Evolutionary conservation across 2,113 vertebrate species (phyloP).

Genomic region (Jaculus jaculus): DNA sequence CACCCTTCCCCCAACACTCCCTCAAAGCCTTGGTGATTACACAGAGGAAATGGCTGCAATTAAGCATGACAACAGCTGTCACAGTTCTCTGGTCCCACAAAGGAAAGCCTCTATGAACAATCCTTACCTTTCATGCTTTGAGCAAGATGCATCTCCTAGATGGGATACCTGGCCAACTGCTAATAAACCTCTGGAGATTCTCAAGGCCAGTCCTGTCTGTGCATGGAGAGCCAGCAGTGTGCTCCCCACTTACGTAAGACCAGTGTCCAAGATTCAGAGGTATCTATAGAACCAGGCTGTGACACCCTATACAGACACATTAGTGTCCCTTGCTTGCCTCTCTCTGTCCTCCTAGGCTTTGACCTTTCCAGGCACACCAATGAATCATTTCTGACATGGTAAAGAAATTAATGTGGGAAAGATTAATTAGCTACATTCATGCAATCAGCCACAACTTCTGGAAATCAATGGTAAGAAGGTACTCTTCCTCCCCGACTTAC

Average conservation of each 20-base stretch:
- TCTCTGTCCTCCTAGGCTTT: neutral
- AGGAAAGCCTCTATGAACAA: neutral
- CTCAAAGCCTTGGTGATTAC: neutral
- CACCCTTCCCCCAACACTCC: neutral
- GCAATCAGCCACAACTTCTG: neutral
- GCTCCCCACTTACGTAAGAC: neutral
- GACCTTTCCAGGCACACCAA: neutral
- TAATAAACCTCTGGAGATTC: neutral
- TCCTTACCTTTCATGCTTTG: neutral
- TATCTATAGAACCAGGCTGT: neutral
- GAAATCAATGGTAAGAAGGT: slow-evolving; percentile 18
- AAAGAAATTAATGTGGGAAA: slow-evolving; percentile 71
- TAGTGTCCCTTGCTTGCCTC: neutral
- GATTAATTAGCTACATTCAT: slow-evolving; percentile 72
- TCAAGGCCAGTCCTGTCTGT: neutral
- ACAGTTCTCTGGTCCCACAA: neutral
- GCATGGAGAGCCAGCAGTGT: neutral
- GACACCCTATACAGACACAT: neutral
- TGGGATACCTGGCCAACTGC: neutral
- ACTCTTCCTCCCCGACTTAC: neutral
- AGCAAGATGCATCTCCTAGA: neutral
- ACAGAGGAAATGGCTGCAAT: slow-evolving; percentile 34
- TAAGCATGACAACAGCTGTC: slow-evolving; percentile 26
- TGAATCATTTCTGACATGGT: slow-evolving; percentile 68
- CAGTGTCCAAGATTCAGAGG: neutral